These are phyloP conservation scores for Pygathrix nemaeus DNA, from an alignment of 2,113 vertebrate species.

Conservation along the genomic window DNA sequence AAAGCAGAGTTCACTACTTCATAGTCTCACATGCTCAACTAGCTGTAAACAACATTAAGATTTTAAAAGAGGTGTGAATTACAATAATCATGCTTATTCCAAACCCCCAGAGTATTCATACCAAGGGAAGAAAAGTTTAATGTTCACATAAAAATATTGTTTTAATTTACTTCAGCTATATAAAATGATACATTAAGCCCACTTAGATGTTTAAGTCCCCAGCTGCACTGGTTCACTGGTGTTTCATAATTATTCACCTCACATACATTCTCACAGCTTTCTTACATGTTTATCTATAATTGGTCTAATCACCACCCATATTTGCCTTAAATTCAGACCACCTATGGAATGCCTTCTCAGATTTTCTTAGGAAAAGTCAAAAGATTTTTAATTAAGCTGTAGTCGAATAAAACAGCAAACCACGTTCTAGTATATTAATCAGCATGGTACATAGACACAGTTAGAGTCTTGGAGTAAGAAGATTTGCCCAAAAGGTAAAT, in stretches of 20 bases:
- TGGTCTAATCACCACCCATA: background rate
- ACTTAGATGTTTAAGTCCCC: background rate
- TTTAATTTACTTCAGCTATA: background rate
- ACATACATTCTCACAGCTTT: background rate
- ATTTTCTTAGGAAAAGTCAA: background rate
- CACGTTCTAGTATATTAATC: background rate
- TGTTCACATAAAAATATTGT: background rate
- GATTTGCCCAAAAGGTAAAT: background rate
- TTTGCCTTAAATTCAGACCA: slow-evolving; percentile 16
- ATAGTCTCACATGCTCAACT: background rate
- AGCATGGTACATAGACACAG: background rate
- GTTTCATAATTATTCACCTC: background rate
- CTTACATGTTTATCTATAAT: background rate
- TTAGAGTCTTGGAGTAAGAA: background rate
- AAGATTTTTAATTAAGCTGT: background rate
- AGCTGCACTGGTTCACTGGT: background rate
- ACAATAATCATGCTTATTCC: background rate
- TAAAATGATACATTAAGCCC: background rate
- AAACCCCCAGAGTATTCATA: background rate
- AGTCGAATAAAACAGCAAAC: background rate
- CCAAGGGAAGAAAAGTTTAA: background rate
- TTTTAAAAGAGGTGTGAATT: background rate
- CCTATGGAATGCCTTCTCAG: background rate
- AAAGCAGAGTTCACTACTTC: background rate
- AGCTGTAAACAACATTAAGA: background rate